Percentiles rank a stretch among this genome's conserved stretches.
These are phyloP conservation scores for Xiphydria camelus DNA, from an alignment of 2,888 invertebrate genomes.

Conservation along the genomic window DNA sequence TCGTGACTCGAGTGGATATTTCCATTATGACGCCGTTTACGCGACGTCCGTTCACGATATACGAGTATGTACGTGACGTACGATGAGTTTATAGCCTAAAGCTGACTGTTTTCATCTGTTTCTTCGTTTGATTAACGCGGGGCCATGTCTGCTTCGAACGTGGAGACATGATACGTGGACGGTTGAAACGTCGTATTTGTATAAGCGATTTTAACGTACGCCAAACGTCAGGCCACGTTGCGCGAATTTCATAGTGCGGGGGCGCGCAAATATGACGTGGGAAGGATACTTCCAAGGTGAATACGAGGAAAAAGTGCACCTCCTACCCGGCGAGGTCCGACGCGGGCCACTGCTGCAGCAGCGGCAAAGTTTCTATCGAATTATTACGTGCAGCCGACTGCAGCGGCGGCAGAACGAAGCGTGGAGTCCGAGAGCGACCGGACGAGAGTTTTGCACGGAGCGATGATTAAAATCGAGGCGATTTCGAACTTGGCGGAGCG, in stretches of 20 bases:
- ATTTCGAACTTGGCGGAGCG: neutral
- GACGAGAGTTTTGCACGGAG: slow-evolving; percentile 10
- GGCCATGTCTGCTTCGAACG: neutral
- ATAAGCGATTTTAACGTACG: no score
- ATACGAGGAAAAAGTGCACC: slow-evolving; percentile 11
- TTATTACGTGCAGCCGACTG: slow-evolving; percentile 23
- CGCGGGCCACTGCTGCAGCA: neutral
- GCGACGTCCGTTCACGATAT: slow-evolving; percentile 9
- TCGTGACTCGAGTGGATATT: no score
- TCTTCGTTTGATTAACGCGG: neutral
- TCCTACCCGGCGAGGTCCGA: neutral
- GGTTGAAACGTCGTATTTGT: no score
- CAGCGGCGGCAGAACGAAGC: slow-evolving; percentile 3
- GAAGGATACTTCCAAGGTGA: slow-evolving; percentile 26
- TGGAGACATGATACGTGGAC: neutral
- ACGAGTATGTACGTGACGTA: neutral
- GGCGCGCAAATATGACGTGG: slow-evolving; percentile 30
- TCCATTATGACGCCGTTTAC: no score
- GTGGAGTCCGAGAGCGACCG: slow-evolving; percentile 6
- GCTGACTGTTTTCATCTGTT: no score
- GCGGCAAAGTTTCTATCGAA: slow-evolving; percentile 30
- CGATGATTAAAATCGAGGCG: slow-evolving; percentile 22
- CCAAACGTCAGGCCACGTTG: no score
- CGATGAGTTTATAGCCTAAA: no score
- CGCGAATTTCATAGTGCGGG: no score